A percentile compares a stretch with the other conserved stretches of the same genome.
These are phyloP conservation scores for Gavia stellata DNA, from an alignment of 2,113 vertebrate genomes.

Conservation along the genomic window DNA sequence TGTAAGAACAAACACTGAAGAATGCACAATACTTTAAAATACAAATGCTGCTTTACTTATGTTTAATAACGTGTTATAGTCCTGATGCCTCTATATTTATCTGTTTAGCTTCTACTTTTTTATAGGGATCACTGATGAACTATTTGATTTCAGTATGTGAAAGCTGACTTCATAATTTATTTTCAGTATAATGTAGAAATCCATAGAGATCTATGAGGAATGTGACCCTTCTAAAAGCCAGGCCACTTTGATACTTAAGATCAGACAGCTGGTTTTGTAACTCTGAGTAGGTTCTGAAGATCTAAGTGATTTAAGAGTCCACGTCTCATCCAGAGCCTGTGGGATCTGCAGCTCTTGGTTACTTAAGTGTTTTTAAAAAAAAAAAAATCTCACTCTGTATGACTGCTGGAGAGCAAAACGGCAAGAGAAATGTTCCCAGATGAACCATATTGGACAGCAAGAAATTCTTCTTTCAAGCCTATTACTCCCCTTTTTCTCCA, in stretches of 20 bases:
- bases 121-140: not conserved
- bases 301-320: not conserved
- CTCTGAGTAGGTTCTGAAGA: not conserved
- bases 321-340: not conserved
- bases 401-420: not conserved
- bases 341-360: not conserved
- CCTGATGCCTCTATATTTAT: not conserved
- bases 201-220: fast-evolving
- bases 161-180: not conserved
- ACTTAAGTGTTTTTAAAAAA: not conserved
- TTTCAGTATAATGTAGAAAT: not conserved
- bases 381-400: not conserved
- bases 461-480: not conserved
- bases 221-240: not conserved
- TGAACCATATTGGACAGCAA: not conserved
- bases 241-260: not conserved
- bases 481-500: not conserved
- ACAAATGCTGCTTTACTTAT: not conserved
- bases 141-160: not conserved
- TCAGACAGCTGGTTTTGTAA: not conserved
- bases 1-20: not conserved
- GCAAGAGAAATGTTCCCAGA: not conserved
- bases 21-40: not conserved
- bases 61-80: not conserved
- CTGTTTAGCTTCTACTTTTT: not conserved